Percentiles rank a stretch among this genome's conserved stretches.
Evolutionary conservation across 1,140 invertebrate genomes (phyloP).

Genomic region (Goniozus legneri): DNA sequence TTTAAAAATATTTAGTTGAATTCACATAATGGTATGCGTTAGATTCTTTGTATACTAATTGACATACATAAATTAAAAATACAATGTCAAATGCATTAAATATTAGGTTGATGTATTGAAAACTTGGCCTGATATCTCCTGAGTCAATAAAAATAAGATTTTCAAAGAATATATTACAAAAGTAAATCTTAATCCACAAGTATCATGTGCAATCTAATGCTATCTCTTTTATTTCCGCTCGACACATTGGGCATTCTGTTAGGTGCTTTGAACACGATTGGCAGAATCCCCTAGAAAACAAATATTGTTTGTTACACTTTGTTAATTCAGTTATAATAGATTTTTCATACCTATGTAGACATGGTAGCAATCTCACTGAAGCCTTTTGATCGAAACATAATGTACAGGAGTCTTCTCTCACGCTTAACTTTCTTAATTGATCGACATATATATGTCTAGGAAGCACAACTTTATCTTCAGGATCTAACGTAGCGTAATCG

Average conservation of each 20-base stretch:
- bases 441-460: slow-evolving; percentile 74
- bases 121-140: slow-evolving; percentile 20
- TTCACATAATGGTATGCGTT: too few species aligned
- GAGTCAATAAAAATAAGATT: slow-evolving; percentile 22
- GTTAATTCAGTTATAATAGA: background rate
- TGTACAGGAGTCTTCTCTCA: slow-evolving; percentile 83
- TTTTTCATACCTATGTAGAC: slow-evolving; percentile 69
- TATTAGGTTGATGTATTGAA: too few species aligned
- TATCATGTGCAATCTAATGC: slow-evolving; percentile 48
- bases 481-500: slow-evolving; percentile 66
- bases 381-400: slow-evolving; percentile 82
- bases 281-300: slow-evolving; percentile 78
- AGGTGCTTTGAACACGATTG: slow-evolving; percentile 73
- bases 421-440: slow-evolving; percentile 68
- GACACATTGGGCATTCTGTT: slow-evolving; percentile 84
- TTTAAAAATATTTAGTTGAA: too few species aligned
- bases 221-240: slow-evolving; percentile 57
- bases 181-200: slow-evolving; percentile 20
- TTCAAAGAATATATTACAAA: slow-evolving; percentile 22
- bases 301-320: slow-evolving; percentile 8
- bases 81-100: too few species aligned
- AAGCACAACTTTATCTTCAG: slow-evolving; percentile 67
- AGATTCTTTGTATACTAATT: too few species aligned
- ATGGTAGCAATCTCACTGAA: slow-evolving; percentile 72
- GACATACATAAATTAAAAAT: too few species aligned